Percentiles rank a stretch among this genome's conserved stretches.
Conservation (phyloP, 1,140 invertebrate genomes). For the Zaprionus ornatus region DNA sequence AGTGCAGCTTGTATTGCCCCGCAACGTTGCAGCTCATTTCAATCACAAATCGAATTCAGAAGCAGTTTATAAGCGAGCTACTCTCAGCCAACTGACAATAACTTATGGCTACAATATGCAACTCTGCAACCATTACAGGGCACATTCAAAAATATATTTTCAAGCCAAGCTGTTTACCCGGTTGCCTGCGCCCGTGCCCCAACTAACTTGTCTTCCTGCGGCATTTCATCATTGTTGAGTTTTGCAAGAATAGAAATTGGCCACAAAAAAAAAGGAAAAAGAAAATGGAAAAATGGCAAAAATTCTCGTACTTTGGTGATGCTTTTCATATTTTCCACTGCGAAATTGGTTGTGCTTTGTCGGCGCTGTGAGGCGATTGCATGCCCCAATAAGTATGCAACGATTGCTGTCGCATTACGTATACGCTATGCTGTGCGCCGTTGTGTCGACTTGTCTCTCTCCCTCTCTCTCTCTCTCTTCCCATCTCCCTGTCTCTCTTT, state of each 20-base stretch:
- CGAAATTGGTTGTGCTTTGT: conserved; percentile 39
- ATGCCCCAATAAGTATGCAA: conserved; percentile 76
- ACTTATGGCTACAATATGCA: conserved; percentile 1
- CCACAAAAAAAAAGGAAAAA: not conserved
- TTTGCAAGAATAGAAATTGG: conserved; percentile 18
- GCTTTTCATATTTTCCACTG: conserved; percentile 30
- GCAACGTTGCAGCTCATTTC: not conserved
- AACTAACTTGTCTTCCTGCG: not conserved
- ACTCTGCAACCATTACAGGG: not conserved
- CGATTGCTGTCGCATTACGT: conserved; percentile 58
- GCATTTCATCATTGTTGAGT: conserved; percentile 38
- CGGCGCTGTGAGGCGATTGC: conserved; percentile 30
- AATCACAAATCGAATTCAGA: not conserved
- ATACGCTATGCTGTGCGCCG: conserved; percentile 56
- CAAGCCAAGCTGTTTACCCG: not conserved
- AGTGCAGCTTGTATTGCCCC: not conserved
- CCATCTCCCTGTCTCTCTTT: not conserved
- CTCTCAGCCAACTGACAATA: not conserved
- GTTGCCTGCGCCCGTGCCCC: not conserved
- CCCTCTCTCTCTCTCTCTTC: not conserved
- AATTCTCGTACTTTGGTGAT: conserved; percentile 10
- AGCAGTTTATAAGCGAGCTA: not conserved
- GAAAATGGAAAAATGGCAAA: conserved; percentile 70
- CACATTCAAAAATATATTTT: not conserved
- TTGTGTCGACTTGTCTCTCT: not conserved